Base-by-base conservation (phyloP, 2,888 invertebrate species). In the Plebejus argus region DNA sequence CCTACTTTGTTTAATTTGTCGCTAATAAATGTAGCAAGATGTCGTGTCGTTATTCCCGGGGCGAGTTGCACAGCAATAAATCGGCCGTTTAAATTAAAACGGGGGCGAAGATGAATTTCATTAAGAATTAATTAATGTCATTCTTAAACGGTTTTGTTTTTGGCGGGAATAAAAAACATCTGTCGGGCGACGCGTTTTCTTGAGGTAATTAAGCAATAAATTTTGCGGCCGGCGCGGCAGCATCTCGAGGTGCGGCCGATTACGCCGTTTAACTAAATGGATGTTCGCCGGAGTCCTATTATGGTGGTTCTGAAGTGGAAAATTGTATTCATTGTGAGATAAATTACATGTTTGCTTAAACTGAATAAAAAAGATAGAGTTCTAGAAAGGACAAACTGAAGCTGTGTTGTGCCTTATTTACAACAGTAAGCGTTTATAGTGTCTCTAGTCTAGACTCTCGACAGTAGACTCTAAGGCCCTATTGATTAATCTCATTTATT, bases 141-240 rank as follows among this genome's bases (percentile, higher is more conserved):
- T 94, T 92, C 94, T 94, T 93, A 91, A 91, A 89, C 87, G 88
- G 92, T 92, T 92, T 91, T 93, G 93, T 93, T 94, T 93, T 93
- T 92, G 89, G 83, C 87, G 87, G 86, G 92, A 88, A 92, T 93
- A 94, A 94, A 94, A 94, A 94, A 91, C 94, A 94, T 93, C 93
- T 93, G 94, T 90, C 86, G 90, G 87, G 86, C 91, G 93, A 90
- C 90, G 93, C 88, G 90, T 91, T 91, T 91, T 90, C 93, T 91
- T 91, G 89, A 93, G 94, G 94, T 94, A 94, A 94, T 94, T 94
- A 94, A 94, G 94, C 87, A 94, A 94, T 94, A 94, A 94, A 94
- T 94, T 94, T 92, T 88, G 91, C 86, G 89, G 90, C 92, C 89
- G 91, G 91, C 89, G 91, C 89, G 91, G 91, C 89, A 91, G 90